phyloP scores from a whole-genome alignment of 1,140 invertebrate genomes.

The Drosophila nikananu region DNA sequence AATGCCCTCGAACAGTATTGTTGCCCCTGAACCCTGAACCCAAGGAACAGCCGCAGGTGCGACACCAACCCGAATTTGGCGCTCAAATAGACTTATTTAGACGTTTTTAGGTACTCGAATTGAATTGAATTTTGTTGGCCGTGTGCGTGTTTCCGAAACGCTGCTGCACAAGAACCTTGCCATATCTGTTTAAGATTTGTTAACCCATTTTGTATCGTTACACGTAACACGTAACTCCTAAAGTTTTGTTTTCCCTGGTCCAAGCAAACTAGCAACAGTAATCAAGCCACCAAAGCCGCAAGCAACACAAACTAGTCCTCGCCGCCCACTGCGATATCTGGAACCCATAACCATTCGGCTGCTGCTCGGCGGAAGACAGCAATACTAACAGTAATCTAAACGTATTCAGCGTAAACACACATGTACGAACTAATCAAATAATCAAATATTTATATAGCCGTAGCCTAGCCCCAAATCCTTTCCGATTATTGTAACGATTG shows the following conservation, averaged over 20 bases:
- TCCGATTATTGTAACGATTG: conserved; percentile 53
- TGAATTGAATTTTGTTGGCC: conserved; percentile 63
- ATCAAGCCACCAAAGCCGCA: conserved; percentile 50
- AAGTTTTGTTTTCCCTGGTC: conserved; percentile 46
- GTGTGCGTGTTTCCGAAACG: conserved; percentile 66
- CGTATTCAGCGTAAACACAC: conserved; percentile 70
- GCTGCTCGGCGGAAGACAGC: conserved; percentile 68
- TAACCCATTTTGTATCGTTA: conserved; percentile 42
- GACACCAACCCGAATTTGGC: conserved; percentile 74
- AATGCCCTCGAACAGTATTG: conserved; percentile 40
- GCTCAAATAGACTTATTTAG: conserved; percentile 85
- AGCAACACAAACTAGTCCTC: conserved; percentile 77
- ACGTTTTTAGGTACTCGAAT: conserved; percentile 75
- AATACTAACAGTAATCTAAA: conserved; percentile 67
- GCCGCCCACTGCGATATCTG: conserved; percentile 49
- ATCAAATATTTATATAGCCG: conserved; percentile 77
- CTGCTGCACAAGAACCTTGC: conserved; percentile 65
- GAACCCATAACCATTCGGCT: conserved; percentile 70
- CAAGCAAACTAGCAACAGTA: conserved; percentile 80
- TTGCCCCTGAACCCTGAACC: conserved; percentile 14
- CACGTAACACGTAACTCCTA: conserved; percentile 22
- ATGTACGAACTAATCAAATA: conserved; percentile 68
- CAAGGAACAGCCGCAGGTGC: conserved; percentile 43
- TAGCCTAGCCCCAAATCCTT: conserved; percentile 50
- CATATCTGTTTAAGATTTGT: conserved; percentile 74